Base-by-base conservation (phyloP, 2,888 invertebrate species). In the Chelonus formosanus region DNA sequence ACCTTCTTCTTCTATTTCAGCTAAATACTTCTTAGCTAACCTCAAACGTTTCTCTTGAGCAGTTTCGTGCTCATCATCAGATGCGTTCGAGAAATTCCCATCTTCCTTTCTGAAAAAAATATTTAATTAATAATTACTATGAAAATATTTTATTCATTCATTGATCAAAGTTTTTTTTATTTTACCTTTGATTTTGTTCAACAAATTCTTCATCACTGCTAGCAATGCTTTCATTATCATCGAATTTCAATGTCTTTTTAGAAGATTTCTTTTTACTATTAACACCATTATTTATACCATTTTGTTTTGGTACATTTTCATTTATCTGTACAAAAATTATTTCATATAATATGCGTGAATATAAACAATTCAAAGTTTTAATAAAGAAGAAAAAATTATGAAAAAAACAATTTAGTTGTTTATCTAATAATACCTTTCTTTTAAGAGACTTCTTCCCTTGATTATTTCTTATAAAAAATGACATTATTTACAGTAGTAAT, bases 31-130 rank as follows among this genome's bases (percentile, higher is more conserved):
- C 81, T 97, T 97, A 0, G 97, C 96, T 69, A 97, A 84, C 53
- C 96, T 89, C 57, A 97, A 81, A 73, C 94, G 92, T 80, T 97
- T 97, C 78, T 97, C 95, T 81, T 97, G 96, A 0, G 92, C 91
- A 1, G 95, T 96, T 84, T 96, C 94, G 71, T 89, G 86, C 71
- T 91, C 90, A 75, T 90, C 90, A 72, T 90, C 90, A 35, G 78
- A 81, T 31, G 82, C 82, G 2, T 20, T 20, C 20, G 20, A 20
- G 65, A 84, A 85, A 65, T 84, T 85, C 62, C 68, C 69, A 48
- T 69, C 56, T 31, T 63, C 56, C 36, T 56, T 55, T 57, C 54
- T 54, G 20, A 20, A 20, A 20, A 20, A 20, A 2, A 20, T 1
- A 20, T 20, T 20, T 20, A 20, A 20, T 20, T 20, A 20, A 20